Evolutionary conservation across 2,797 vertebrate species (phyloP), one percentile per base, ranked within the genome.

Genomic region (Sebastes iracundus): DNA sequence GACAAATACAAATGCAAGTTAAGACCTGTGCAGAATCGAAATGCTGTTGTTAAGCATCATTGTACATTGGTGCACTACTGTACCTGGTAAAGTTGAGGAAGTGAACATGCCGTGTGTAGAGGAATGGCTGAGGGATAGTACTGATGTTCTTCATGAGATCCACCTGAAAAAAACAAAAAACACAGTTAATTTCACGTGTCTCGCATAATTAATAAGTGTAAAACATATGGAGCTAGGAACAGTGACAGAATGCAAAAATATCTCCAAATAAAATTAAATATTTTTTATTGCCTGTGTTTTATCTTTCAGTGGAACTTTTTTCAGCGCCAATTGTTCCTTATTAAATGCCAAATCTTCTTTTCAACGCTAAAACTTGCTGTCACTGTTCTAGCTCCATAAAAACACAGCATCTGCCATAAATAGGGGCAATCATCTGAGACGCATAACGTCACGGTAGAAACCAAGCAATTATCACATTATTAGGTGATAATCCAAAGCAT

Each of bases 1-100:
- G 55, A 74, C 6, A 32, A 27, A 56, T 9, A 38, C 4, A 23
- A 18, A 65, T 11, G 35, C 23, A 56, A 93, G 92, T 90, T 1
- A 18, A 59, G 11, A 20, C 13, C 20, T 25, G 5, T 6, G 46
- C 7, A 58, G 10, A 49, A 23, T 9, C 5, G 1, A 33, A 55
- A 22, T 53, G 12, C 30, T 18, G 22, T 6, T 18, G 16, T 4
- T 23, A 4, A 33, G 13, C 4, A 30, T 49, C 16, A 25, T 3
- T 11, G 14, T 58, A 7, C 55, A 16, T 3, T 28, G 32, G 18
- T 49, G 79, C 23, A 27, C 8, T 20, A 14, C 61, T 55, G 30
- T 82, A 99, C 99, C 98, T 98, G 94, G 97, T 98, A 84, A 99
- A 99, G 96, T 99, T 99, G 91, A 99, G 97, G 95, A 99, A 99